Conservation (phyloP, 2,113 vertebrate species). For the Eupsittula cactorum region DNA sequence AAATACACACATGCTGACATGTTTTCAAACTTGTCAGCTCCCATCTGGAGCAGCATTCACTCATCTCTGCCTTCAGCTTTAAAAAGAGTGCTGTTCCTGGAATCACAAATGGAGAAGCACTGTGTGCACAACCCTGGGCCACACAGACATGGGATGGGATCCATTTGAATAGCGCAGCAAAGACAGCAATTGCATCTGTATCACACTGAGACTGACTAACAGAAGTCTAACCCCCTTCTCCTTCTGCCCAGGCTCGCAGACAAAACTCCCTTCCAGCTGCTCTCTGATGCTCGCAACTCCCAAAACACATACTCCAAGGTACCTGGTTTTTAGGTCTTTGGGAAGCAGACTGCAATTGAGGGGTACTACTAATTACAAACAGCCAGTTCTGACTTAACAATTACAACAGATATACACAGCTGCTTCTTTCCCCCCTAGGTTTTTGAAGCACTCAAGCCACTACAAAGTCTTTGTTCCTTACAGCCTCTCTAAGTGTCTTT, state of each 20-base stretch:
- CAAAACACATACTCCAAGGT: neutral
- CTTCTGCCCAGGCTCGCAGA: neutral
- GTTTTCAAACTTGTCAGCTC: conserved; percentile 65
- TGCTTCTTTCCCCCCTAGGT: neutral
- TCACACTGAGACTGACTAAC: neutral
- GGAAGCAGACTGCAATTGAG: neutral
- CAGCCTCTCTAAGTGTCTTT: neutral
- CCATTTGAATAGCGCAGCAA: neutral
- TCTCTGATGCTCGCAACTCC: neutral
- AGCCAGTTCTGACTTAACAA: neutral
- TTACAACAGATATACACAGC: neutral
- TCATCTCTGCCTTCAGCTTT: conserved; percentile 29
- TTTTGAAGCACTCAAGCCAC: neutral
- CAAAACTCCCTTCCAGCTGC: neutral
- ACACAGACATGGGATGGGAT: neutral
- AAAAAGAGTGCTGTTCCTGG: neutral
- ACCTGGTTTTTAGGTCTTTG: neutral
- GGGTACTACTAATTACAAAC: neutral
- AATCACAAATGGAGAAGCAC: neutral
- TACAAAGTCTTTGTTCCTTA: neutral
- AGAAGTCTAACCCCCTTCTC: neutral
- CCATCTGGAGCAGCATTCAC: conserved; percentile 49
- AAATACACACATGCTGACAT: conserved; percentile 66
- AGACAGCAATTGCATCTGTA: neutral
- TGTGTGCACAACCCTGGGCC: neutral